Conservation (phyloP, 2,888 invertebrate species). For the Deilephila porcellus region DNA sequence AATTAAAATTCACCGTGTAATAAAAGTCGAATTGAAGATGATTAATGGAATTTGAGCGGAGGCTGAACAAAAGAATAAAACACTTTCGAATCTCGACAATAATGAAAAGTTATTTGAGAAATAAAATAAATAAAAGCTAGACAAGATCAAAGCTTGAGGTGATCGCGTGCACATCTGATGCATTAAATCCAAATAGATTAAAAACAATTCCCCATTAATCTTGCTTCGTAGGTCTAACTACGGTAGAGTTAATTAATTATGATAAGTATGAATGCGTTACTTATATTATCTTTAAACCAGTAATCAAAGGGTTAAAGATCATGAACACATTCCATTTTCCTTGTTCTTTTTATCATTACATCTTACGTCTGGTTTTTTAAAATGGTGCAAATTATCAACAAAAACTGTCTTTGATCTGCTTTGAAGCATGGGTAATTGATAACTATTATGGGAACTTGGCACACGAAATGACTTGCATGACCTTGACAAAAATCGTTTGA, state of each 20-base stretch:
- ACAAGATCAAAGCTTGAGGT: not conserved
- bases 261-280: not conserved
- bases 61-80: not conserved
- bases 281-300: not conserved
- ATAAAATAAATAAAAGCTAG: constrained; percentile 18
- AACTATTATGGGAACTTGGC: constrained; percentile 6
- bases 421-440: not conserved
- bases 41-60: constrained; percentile 9
- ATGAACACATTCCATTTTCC: not conserved
- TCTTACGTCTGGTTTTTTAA: not conserved
- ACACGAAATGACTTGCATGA: constrained; percentile 1
- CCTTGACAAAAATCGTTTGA: not conserved
- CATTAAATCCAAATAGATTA: not conserved
- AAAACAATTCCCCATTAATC: not conserved
- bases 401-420: not conserved
- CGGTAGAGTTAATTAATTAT: not conserved
- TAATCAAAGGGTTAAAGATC: not conserved
- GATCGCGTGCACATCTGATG: not conserved
- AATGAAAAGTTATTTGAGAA: not conserved
- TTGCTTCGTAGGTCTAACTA: not conserved
- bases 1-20: not conserved
- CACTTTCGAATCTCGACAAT: not conserved
- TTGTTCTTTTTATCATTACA: not conserved
- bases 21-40: not conserved
- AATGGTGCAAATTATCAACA: not conserved